Evolutionary conservation across 2,888 invertebrate genomes (phyloP).

Genomic region (Tortrix viridana): DNA sequence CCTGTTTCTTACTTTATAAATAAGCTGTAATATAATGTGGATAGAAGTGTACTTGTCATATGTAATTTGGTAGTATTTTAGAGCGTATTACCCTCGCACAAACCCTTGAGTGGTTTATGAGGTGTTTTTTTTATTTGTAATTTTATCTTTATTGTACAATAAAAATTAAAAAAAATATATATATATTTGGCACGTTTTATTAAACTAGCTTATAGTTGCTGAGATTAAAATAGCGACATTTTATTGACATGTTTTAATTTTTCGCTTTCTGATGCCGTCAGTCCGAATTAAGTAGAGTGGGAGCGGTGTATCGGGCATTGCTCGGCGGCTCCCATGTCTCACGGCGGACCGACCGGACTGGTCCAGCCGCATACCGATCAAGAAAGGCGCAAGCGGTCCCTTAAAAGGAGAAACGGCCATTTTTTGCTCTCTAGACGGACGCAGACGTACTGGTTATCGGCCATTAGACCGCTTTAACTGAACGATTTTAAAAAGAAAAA

Average conservation of each 20-base stretch:
- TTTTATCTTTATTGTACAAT: too few species aligned
- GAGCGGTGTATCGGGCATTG: conserved; percentile 20
- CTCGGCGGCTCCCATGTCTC: conserved; percentile 69
- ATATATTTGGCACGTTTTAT: too few species aligned
- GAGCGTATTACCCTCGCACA: too few species aligned
- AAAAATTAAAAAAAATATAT: too few species aligned
- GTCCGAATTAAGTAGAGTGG: conserved; percentile 22
- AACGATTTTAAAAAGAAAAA: conserved; percentile 25
- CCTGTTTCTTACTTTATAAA: too few species aligned
- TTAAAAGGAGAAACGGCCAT: conserved; percentile 72
- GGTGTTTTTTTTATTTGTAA: too few species aligned
- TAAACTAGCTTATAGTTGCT: conserved; percentile 4
- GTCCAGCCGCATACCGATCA: conserved; percentile 73
- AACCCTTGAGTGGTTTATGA: too few species aligned
- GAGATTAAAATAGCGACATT: conserved; percentile 11
- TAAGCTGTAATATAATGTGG: too few species aligned
- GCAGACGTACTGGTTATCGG: conserved; percentile 46
- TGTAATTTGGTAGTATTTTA: too few species aligned
- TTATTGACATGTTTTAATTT: conserved; percentile 20
- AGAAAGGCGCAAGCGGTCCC: conserved; percentile 75
- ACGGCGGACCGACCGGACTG: conserved; percentile 72
- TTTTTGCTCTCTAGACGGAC: conserved; percentile 63
- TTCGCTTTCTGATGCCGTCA: conserved; percentile 33
- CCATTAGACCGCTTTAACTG: conserved; percentile 51
- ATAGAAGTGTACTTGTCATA: too few species aligned